These are phyloP conservation scores for Tetranychus truncatus DNA, from an alignment of 2,888 invertebrate species.

Conservation along the genomic window DNA sequence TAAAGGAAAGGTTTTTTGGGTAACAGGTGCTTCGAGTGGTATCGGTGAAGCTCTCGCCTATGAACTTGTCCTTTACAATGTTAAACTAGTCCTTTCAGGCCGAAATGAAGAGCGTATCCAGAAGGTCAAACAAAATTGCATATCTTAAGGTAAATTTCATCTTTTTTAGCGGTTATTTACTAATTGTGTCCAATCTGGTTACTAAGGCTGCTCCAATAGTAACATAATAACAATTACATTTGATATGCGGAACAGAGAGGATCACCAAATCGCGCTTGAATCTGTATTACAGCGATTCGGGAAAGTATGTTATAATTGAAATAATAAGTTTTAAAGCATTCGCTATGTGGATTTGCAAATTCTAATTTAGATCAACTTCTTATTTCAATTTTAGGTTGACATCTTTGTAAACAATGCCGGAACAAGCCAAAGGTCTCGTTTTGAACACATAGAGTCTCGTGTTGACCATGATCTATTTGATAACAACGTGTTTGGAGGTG, in stretches of 20 bases:
- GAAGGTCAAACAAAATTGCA: neutral
- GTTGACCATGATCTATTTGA: conserved; percentile 59
- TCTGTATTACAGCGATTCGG: neutral
- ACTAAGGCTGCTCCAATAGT: neutral
- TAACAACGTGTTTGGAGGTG: conserved; percentile 52
- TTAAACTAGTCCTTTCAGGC: neutral
- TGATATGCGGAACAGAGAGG: neutral
- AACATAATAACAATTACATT: neutral
- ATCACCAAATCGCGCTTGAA: neutral
- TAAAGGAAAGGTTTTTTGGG: neutral
- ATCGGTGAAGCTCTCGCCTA: neutral
- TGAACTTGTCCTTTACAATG: neutral
- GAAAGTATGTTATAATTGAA: neutral
- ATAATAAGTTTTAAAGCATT: too few relatives aligned
- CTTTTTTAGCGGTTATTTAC: neutral
- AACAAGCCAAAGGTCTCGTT: conserved; percentile 52
- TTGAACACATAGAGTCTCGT: conserved; percentile 47
- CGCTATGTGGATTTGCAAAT: neutral
- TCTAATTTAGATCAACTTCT: neutral
- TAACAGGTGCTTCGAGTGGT: conserved; percentile 5
- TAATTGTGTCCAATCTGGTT: neutral
- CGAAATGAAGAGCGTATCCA: neutral
- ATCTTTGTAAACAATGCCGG: conserved; percentile 65
- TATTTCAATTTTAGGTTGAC: conserved; percentile 39
- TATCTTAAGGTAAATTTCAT: neutral